These are phyloP conservation scores for Mythimna vitellina DNA, from an alignment of 2,888 invertebrate genomes.

Conservation along the genomic window DNA sequence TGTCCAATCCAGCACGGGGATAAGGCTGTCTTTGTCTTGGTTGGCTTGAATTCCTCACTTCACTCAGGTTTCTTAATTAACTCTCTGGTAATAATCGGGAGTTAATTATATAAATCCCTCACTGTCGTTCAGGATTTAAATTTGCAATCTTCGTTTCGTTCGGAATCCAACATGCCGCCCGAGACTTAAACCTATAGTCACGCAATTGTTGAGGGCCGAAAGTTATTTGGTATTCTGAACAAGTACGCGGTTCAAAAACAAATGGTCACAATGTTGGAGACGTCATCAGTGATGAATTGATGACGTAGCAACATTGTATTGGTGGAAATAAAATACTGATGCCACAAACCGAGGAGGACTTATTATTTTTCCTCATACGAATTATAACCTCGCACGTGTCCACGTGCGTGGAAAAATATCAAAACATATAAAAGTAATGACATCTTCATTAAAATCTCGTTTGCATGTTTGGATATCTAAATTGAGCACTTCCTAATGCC, in stretches of 20 bases:
- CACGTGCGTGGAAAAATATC: slow-evolving; percentile 12
- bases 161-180: no score
- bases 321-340: background rate
- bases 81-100: no score
- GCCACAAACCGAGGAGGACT: background rate
- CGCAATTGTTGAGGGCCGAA: background rate
- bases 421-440: slow-evolving; percentile 33
- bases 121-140: no score
- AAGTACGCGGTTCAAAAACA: background rate
- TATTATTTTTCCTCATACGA: slow-evolving; percentile 21
- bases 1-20: no score
- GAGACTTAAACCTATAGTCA: no score
- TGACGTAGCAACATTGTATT: background rate
- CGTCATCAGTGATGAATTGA: background rate
- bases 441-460: slow-evolving; percentile 53
- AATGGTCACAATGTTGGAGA: background rate
- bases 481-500: slow-evolving; percentile 49
- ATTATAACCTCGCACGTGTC: slow-evolving; percentile 1
- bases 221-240: background rate
- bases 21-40: no score
- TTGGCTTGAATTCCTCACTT: no score
- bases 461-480: slow-evolving; percentile 46
- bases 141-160: no score
- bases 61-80: no score
- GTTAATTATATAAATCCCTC: no score